Conservation (phyloP, 1,140 invertebrate species). For the Sitobion miscanthi region DNA sequence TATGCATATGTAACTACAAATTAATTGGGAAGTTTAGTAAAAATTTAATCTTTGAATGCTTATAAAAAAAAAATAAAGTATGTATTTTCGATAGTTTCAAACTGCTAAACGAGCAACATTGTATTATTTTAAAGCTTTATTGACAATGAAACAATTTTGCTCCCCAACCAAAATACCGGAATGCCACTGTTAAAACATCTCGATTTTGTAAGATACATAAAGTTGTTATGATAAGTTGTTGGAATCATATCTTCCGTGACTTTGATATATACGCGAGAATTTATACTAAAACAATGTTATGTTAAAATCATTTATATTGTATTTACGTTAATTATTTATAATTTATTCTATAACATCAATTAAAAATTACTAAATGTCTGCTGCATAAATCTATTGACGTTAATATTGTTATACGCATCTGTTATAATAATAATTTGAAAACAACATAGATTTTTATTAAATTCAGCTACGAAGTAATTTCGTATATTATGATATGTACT, state of each 20-base stretch:
- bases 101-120: too few species aligned
- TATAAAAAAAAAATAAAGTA: too few species aligned
- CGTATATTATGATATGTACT: too few species aligned
- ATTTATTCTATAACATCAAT: background rate
- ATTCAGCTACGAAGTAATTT: background rate
- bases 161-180: background rate
- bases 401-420: background rate
- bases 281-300: background rate
- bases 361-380: background rate
- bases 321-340: background rate
- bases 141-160: background rate
- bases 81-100: too few species aligned
- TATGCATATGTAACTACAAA: too few species aligned
- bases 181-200: background rate
- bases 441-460: background rate
- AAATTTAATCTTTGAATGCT: too few species aligned
- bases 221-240: background rate
- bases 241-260: background rate
- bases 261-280: background rate
- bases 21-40: too few species aligned
- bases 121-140: background rate
- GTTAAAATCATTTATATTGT: background rate
- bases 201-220: background rate
- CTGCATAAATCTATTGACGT: background rate
- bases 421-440: background rate